Conservation (phyloP, 2,113 vertebrate species). For the Typhlomys cinereus region DNA sequence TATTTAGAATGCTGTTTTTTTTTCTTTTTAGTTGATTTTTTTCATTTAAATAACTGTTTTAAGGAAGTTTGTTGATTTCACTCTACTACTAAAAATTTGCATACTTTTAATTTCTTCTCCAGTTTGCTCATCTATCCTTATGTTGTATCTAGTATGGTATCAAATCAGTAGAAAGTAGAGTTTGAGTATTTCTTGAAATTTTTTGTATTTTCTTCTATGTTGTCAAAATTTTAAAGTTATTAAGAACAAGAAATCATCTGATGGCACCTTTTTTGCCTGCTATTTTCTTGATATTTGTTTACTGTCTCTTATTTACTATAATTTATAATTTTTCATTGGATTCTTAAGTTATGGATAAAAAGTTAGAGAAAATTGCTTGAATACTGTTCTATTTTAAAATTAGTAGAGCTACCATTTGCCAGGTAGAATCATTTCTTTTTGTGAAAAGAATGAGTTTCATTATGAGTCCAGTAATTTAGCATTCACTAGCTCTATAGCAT, state of each 20-base stretch:
- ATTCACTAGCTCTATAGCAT: background rate
- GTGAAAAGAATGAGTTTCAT: background rate
- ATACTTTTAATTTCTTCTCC: constrained; percentile 5
- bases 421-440: background rate
- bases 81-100: background rate
- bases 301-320: background rate
- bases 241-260: background rate
- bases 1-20: background rate
- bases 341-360: background rate
- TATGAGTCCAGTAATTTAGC: background rate
- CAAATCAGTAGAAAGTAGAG: background rate
- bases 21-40: background rate
- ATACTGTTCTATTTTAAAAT: background rate
- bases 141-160: background rate
- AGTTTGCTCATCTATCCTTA: background rate
- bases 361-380: background rate
- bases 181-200: constrained; percentile 12
- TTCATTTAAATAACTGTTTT: background rate
- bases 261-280: background rate
- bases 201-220: background rate
- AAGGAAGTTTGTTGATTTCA: background rate
- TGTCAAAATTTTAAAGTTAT: background rate
- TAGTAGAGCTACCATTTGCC: background rate
- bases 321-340: background rate
- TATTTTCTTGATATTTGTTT: background rate